phyloP scores from a whole-genome alignment of 2,797 vertebrate species.

The Pangasius djambal region DNA sequence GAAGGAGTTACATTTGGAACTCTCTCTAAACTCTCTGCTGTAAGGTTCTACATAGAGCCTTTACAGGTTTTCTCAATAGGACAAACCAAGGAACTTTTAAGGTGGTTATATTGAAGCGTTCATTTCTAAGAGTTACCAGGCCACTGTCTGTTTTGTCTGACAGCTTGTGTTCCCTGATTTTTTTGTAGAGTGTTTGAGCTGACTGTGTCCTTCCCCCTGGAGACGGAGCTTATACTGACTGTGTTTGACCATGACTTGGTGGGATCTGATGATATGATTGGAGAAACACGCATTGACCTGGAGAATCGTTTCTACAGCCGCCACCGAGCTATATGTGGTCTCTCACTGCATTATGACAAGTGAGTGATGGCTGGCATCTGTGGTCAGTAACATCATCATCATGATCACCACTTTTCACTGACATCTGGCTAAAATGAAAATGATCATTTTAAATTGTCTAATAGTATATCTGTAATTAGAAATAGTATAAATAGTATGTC shows the following conservation, averaged over 20 bases:
- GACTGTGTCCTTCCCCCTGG: constrained; percentile 86
- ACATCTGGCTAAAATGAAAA: not conserved
- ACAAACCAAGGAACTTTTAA: not conserved
- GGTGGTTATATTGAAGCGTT: not conserved
- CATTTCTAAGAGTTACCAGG: no score
- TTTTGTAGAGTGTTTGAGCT: constrained; percentile 86
- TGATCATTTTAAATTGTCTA: not conserved
- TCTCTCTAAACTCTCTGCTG: not conserved
- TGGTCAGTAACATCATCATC: not conserved
- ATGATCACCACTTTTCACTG: constrained; percentile 15
- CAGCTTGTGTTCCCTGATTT: constrained; percentile 2
- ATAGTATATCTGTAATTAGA: not conserved
- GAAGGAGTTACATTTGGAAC: not conserved
- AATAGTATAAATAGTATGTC: not conserved
- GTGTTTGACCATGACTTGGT: constrained; percentile 90
- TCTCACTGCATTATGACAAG: constrained; percentile 85
- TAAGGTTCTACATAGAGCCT: not conserved
- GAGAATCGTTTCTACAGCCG: constrained; percentile 95
- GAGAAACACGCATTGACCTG: constrained; percentile 88
- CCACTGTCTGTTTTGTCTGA: not conserved
- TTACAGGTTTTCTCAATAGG: not conserved
- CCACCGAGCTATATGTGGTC: constrained; percentile 86
- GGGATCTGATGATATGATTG: constrained; percentile 88
- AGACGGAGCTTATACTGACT: constrained; percentile 83
- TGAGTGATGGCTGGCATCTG: constrained; percentile 65